Conservation (phyloP, 2,797 vertebrate genomes). For the Numenius phaeopus region DNA sequence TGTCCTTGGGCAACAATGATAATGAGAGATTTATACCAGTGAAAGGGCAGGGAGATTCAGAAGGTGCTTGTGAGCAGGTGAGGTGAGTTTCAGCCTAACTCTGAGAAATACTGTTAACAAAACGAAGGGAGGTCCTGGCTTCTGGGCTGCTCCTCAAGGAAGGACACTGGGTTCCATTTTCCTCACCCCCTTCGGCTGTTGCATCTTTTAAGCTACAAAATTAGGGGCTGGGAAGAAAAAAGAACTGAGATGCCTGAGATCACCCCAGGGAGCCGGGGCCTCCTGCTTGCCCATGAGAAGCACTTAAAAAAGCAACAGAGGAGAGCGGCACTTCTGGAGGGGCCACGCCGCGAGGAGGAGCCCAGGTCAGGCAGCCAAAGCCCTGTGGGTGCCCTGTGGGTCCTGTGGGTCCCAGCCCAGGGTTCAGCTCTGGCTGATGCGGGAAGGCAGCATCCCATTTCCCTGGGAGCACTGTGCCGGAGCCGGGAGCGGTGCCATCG, state of each 20-base stretch:
- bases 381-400: background rate
- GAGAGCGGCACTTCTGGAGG: background rate
- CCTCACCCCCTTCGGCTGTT: background rate
- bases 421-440: accelerated
- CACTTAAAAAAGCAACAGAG: background rate
- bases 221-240: background rate
- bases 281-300: background rate
- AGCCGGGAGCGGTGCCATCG: accelerated
- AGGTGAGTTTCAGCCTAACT: background rate
- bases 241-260: background rate
- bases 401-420: accelerated
- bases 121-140: background rate
- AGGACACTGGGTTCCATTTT: accelerated
- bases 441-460: background rate
- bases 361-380: background rate
- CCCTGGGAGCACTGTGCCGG: background rate
- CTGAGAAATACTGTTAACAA: background rate
- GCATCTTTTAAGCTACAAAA: background rate
- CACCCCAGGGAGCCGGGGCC: background rate
- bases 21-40: background rate
- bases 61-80: background rate
- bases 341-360: background rate
- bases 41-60: background rate
- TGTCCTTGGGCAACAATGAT: background rate
- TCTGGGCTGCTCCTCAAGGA: background rate